phyloP scores from a whole-genome alignment of 1,140 invertebrate species.

The Brachionus calyciflorus region DNA sequence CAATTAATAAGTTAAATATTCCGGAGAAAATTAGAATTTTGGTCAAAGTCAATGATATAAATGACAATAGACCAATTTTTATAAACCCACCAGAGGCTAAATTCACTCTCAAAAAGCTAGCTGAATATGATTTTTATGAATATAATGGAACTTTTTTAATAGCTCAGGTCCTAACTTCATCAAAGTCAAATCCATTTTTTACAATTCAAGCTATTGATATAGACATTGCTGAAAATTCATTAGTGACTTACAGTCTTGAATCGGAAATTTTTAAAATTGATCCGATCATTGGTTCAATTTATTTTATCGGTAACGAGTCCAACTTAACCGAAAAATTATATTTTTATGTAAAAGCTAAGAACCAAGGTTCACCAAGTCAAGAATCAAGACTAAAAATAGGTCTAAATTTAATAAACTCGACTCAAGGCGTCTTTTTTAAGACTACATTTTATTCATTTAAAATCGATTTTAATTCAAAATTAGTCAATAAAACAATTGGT shows the following conservation, averaged over 20 bases:
- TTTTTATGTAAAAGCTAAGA: not conserved
- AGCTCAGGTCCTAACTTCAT: not conserved
- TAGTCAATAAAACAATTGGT: conserved; percentile 1
- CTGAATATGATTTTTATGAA: not conserved
- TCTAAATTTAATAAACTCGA: conserved; percentile 6
- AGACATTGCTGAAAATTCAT: not conserved
- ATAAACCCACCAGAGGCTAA: not conserved
- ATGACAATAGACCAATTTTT: conserved; percentile 32
- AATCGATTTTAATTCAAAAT: not conserved
- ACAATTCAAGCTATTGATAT: not conserved
- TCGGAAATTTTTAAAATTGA: not conserved
- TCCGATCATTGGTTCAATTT: not conserved
- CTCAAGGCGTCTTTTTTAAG: not conserved
- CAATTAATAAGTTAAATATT: not conserved
- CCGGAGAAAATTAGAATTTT: conserved; percentile 9
- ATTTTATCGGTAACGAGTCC: not conserved
- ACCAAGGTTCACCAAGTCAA: not conserved
- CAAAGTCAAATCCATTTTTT: not conserved
- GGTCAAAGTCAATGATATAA: conserved; percentile 12
- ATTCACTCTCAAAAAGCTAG: not conserved
- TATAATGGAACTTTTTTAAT: not conserved
- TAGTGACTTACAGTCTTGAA: not conserved
- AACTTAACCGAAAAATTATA: not conserved
- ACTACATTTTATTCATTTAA: conserved; percentile 19
- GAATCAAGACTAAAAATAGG: not conserved